Evolutionary conservation across 2,113 vertebrate genomes (phyloP).

Genomic region (Microcebus lehilahytsara): DNA sequence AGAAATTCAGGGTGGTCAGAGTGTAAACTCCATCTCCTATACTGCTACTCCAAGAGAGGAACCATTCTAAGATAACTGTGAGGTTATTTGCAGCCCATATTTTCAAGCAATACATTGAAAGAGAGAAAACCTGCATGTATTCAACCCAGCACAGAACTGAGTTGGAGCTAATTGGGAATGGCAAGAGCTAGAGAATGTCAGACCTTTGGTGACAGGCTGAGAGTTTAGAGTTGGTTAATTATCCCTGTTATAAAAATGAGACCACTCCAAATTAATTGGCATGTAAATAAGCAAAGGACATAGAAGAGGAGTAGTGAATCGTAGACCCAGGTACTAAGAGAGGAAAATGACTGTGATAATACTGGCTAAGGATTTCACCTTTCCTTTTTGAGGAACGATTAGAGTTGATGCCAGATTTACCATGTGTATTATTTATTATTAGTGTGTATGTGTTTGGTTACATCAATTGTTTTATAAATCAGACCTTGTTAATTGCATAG

Average conservation of each 20-base stretch:
- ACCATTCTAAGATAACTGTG: not conserved
- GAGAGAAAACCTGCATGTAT: not conserved
- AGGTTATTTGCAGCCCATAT: not conserved
- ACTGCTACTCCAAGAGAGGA: not conserved
- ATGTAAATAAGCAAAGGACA: not conserved
- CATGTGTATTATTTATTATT: constrained; percentile 1
- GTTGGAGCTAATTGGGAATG: not conserved
- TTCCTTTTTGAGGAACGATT: not conserved
- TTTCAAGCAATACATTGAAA: not conserved
- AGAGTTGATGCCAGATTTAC: not conserved
- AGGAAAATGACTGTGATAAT: not conserved
- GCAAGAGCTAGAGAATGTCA: not conserved
- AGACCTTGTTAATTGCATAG: not conserved
- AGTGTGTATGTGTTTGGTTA: not conserved
- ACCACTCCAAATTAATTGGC: constrained; percentile 25
- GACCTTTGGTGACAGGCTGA: not conserved
- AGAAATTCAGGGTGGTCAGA: not conserved
- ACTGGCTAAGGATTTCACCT: not conserved
- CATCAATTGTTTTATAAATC: constrained; percentile 3
- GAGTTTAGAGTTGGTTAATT: constrained; percentile 17
- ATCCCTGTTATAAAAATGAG: not conserved
- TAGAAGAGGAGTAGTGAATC: not conserved
- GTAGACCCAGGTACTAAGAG: not conserved
- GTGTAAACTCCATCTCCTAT: not conserved
- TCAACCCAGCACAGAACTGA: not conserved